Evolutionary conservation across 2,113 vertebrate species (phyloP), one percentile per base, ranked within the genome.

Genomic region (Parotia lawesii): DNA sequence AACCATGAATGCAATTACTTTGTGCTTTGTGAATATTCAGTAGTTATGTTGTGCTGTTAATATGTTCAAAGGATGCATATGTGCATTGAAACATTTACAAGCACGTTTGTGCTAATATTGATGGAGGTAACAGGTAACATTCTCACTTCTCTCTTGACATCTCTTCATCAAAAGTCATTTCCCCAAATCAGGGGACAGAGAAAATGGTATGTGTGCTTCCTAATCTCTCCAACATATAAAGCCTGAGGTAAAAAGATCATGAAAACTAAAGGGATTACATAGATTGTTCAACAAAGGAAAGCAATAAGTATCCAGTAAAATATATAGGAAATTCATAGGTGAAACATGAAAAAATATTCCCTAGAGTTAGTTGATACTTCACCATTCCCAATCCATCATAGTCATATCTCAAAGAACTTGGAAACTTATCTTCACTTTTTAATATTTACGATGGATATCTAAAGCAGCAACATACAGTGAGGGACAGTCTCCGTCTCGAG

Each of bases 11-110:
- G 62, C 70, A 87, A 83, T 74, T 57, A 71, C 47, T 76, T 70
- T 66, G 58, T 76, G 40, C 31, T 89, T 89, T 35, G 54, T 87
- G 85, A 90, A 85, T 95, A 88, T 83, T 88, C 71, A 83, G 24
- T 71, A 40, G 75, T 72, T 73, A 51, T 12, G 23, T 67, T 78
- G 35, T 38, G 33, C 24, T 87, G 71, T 44, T 81, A 81, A 89
- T 71, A 81, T 2, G 7, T 75, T 89, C 81, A 90, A 85, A 89
- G n/a, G 31, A 53, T 19, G 12, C 37, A 57, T 33, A 53, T 18
- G 24, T 76, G 35, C 75, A 53, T 70, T 72, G 66, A 85, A 85
- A 70, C 40, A 67, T 80, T 70, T 66, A 78, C 71, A 92, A 89
- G 50, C 10, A 54, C 25, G 67, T 88, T 89, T 79, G 17, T 87